phyloP scores from a whole-genome alignment of 2,113 vertebrate genomes.

The Oreochromis tanganicae region DNA sequence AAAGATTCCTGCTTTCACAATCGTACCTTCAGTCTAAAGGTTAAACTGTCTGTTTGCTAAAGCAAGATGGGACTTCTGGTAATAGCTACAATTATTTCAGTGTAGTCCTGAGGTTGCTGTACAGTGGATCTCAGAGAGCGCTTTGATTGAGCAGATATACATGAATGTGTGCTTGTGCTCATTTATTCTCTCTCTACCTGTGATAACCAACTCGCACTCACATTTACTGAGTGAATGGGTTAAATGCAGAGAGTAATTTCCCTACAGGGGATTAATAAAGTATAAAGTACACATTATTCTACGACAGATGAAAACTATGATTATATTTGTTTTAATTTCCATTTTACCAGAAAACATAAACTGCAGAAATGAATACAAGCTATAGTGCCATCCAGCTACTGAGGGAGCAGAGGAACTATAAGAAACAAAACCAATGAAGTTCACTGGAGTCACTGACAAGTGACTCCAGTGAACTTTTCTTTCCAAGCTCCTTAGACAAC shows the following conservation, averaged over 20 bases:
- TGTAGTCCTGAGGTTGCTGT: constrained; percentile 23
- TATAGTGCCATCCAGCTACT: neutral
- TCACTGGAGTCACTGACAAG: neutral
- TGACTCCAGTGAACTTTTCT: no score
- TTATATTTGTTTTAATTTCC: neutral
- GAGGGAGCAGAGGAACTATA: neutral
- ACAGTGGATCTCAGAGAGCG: neutral
- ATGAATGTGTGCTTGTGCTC: neutral
- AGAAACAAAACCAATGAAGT: neutral
- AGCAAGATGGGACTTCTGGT: neutral
- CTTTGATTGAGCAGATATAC: neutral
- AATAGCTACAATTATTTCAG: constrained; percentile 36
- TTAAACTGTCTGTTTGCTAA: constrained; percentile 39
- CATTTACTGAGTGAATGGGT: neutral
- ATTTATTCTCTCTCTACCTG: neutral
- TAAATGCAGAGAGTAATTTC: neutral
- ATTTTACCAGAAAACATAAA: neutral
- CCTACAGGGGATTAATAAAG: no score
- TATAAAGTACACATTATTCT: no score
- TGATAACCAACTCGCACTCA: neutral
- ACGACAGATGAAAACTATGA: neutral
- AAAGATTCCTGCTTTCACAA: neutral
- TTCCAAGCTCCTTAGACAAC: no score
- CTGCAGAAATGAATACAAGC: neutral
- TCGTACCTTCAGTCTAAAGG: constrained; percentile 17